Evolutionary conservation across 2,888 invertebrate species (phyloP).

Genomic region (Cotesia congregata): DNA sequence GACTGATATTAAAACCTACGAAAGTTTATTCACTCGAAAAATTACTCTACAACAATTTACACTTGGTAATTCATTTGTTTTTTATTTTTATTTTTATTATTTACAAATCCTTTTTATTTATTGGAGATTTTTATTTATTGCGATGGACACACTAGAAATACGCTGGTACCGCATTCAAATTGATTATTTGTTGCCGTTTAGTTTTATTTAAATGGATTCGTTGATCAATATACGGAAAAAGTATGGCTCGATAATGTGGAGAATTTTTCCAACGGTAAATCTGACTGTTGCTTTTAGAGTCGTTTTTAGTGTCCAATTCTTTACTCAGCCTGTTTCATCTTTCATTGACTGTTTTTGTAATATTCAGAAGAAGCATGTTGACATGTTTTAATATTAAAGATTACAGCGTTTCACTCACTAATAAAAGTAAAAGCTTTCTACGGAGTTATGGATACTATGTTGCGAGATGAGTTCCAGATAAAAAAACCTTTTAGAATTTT

Average conservation of each 20-base stretch:
- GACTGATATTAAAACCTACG: constrained; percentile 39
- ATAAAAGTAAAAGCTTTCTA: not conserved
- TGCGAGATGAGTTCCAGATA: too few relatives aligned
- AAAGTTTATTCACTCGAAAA: constrained; percentile 38
- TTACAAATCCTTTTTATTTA: constrained; percentile 6
- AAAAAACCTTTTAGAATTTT: too few relatives aligned
- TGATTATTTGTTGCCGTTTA: not conserved
- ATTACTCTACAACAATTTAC: constrained; percentile 19
- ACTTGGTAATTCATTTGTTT: constrained; percentile 5
- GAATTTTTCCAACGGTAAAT: not conserved
- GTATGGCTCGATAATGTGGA: not conserved
- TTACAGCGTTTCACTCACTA: not conserved
- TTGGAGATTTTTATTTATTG: not conserved
- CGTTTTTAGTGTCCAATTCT: not conserved
- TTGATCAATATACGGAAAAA: not conserved
- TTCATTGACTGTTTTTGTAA: too few relatives aligned
- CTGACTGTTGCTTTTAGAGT: not conserved
- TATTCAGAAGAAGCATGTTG: not conserved
- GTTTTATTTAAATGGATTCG: not conserved
- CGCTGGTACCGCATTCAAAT: not conserved
- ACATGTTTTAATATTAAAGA: not conserved
- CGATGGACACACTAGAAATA: not conserved
- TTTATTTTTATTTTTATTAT: constrained; percentile 11
- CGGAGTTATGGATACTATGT: not conserved
- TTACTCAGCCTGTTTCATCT: not conserved